Conservation (phyloP, 2,113 vertebrate genomes). For the Nothocercus julius region DNA sequence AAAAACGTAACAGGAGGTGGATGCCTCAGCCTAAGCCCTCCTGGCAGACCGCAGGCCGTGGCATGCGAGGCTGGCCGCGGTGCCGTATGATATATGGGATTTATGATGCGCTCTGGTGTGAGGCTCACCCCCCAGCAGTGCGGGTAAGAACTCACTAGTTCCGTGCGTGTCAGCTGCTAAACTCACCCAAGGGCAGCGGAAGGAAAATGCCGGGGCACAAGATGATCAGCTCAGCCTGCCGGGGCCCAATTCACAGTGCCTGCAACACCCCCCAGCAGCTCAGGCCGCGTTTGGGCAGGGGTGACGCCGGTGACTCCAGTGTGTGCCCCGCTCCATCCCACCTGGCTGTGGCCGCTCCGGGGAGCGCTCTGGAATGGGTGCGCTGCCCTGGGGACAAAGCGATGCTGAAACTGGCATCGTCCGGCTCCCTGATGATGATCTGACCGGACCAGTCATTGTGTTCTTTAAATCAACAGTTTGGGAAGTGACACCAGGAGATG, state of each 20-base stretch:
- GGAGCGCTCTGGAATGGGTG: no score
- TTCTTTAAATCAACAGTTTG: neutral
- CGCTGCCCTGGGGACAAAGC: neutral
- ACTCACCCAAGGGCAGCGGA: rapidly evolving
- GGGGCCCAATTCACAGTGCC: rapidly evolving
- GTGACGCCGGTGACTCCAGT: no score
- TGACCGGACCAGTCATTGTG: neutral
- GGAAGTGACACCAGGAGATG: slow-evolving; percentile 39
- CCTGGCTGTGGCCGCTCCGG: no score
- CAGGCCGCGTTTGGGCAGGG: rapidly evolving
- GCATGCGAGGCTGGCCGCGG: neutral
- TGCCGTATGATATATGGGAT: rapidly evolving
- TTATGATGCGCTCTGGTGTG: rapidly evolving
- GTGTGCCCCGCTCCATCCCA: no score
- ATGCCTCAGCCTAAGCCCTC: rapidly evolving
- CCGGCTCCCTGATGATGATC: neutral
- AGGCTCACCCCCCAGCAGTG: rapidly evolving
- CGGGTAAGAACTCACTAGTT: rapidly evolving
- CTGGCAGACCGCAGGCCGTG: rapidly evolving
- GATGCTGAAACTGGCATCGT: slow-evolving; percentile 24
- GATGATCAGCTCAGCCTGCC: rapidly evolving
- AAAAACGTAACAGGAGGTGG: neutral
- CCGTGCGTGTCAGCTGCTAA: neutral
- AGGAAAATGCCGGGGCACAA: neutral
- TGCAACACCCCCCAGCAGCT: neutral